Conservation (phyloP, 2,888 invertebrate genomes). For the Anoplius nigerrimus region DNA sequence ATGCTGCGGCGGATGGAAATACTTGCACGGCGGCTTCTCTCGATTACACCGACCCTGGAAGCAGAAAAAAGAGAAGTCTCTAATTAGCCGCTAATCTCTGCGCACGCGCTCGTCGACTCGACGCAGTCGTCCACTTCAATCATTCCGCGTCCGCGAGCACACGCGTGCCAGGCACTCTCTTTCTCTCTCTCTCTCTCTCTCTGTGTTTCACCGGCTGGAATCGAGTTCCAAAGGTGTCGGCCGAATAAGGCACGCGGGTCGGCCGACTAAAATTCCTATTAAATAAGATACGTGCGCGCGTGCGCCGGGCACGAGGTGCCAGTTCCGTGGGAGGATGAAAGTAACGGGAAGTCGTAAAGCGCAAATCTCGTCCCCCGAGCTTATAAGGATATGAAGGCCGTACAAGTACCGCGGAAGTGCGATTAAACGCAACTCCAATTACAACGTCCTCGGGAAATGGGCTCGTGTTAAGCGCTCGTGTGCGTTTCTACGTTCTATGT, state of each 20-base stretch:
- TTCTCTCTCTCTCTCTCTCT: no score
- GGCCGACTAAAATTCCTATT: background rate
- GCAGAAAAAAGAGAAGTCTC: slow-evolving; percentile 44
- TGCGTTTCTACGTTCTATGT: background rate
- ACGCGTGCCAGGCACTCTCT: no score
- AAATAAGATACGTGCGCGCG: no score
- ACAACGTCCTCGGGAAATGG: slow-evolving; percentile 2
- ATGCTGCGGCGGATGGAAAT: slow-evolving; percentile 99
- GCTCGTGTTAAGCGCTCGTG: background rate
- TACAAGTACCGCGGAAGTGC: slow-evolving; percentile 16
- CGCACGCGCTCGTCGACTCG: no score
- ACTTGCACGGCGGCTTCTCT: slow-evolving; percentile 99
- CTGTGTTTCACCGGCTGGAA: background rate
- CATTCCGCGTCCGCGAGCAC: no score
- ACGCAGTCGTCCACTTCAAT: no score
- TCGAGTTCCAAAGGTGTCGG: background rate
- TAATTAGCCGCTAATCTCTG: no score
- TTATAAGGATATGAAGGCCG: slow-evolving; percentile 15
- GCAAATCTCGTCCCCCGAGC: slow-evolving; percentile 15
- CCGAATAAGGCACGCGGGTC: background rate
- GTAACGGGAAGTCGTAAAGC: slow-evolving; percentile 7
- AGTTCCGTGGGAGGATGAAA: background rate
- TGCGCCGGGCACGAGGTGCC: no score
- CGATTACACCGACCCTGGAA: slow-evolving; percentile 99
- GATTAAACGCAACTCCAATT: slow-evolving; percentile 42